Percentiles rank a stretch among this genome's conserved stretches.
phyloP scores from a whole-genome alignment of 2,797 vertebrate genomes.

The Mycteria americana region DNA sequence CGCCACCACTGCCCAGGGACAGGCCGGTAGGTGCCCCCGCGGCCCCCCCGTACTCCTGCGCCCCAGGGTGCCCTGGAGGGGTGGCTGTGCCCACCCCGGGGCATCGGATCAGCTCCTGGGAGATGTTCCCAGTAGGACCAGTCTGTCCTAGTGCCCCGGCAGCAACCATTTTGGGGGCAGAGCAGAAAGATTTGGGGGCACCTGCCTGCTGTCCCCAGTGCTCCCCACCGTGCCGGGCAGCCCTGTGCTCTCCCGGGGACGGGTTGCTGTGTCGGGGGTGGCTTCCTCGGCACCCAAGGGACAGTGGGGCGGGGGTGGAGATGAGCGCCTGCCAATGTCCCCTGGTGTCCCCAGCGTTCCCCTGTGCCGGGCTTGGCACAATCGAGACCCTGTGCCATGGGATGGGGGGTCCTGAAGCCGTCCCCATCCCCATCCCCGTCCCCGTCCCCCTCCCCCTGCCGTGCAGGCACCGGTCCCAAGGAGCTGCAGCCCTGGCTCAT shows the following conservation, averaged over 20 bases:
- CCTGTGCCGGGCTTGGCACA: rapidly evolving
- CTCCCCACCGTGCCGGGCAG: background rate
- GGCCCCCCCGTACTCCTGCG: rapidly evolving
- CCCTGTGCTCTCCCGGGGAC: rapidly evolving
- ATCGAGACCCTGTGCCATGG: background rate
- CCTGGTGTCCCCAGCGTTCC: background rate
- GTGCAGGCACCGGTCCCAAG: background rate
- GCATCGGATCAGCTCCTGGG: background rate
- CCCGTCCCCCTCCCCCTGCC: background rate
- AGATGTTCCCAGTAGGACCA: background rate
- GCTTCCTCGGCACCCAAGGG: background rate
- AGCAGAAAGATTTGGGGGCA: background rate
- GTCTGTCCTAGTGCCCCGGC: background rate
- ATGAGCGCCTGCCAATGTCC: background rate
- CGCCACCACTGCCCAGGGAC: rapidly evolving
- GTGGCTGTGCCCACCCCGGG: rapidly evolving
- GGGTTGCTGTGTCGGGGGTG: rapidly evolving
- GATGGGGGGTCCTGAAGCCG: background rate
- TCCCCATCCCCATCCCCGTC: too few relatives aligned
- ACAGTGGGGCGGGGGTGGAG: background rate
- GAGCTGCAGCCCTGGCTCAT: conserved; percentile 83
- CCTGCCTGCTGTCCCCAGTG: background rate
- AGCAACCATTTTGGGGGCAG: background rate
- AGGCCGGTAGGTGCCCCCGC: background rate
- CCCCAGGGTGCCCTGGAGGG: background rate